Evolutionary conservation across 2,797 vertebrate species (phyloP).

Genomic region (Pogonophryne albipinna): DNA sequence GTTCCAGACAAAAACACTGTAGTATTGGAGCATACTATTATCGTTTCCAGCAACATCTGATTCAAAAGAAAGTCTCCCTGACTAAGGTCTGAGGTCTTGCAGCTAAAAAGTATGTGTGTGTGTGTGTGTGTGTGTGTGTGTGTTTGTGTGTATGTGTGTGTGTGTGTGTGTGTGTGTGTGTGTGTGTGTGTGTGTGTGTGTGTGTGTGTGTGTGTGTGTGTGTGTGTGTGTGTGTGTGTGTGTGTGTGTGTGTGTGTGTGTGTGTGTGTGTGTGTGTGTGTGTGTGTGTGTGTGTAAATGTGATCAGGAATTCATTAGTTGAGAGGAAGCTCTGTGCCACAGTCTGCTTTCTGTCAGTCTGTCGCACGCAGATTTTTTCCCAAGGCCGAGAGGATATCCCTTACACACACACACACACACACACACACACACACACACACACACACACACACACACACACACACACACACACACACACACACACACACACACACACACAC

Average conservation of each 20-base stretch:
- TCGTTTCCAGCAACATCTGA: constrained; percentile 32
- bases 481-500: constrained; percentile 40
- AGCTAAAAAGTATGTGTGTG: constrained; percentile 32
- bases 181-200: constrained; percentile 10
- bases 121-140: constrained; percentile 18
- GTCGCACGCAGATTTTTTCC: constrained; percentile 67
- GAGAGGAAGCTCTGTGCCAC: constrained; percentile 70
- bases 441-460: constrained; percentile 34
- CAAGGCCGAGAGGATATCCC: constrained; percentile 79
- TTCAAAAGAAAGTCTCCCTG: constrained; percentile 32
- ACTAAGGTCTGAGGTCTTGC: constrained; percentile 16
- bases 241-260: constrained; percentile 36
- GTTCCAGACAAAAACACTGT: background rate
- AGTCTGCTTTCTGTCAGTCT: constrained; percentile 79
- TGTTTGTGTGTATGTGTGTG: constrained; percentile 27
- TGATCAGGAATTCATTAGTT: constrained; percentile 76
- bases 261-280: constrained; percentile 29
- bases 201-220: constrained; percentile 36
- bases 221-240: constrained; percentile 33
- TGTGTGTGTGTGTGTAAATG: constrained; percentile 42
- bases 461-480: constrained; percentile 26
- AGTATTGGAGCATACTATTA: background rate
- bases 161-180: constrained; percentile 33
- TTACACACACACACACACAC: constrained; percentile 49
- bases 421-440: constrained; percentile 31